Base-by-base conservation (phyloP, 2,113 vertebrate genomes). In the Lycaon pictus region DNA sequence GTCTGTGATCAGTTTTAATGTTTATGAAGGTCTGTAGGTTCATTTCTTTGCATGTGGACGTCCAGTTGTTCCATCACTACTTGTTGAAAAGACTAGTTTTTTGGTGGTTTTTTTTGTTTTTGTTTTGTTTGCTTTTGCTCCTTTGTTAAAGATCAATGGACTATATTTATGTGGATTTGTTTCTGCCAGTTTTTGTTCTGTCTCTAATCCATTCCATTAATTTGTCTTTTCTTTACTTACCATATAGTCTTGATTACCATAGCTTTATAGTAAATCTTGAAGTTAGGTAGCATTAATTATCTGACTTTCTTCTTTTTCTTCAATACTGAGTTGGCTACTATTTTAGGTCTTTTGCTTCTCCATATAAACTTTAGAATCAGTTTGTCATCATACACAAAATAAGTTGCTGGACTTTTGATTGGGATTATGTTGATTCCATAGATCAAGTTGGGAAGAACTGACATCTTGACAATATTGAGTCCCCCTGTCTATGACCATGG, bases 31-130 rank as follows among this genome's bases (percentile, higher is more conserved):
- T 89, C 56, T 76, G 7, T 90, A 22, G 56, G 37, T 20, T 90
- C 6, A 10, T 37, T 53, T 80, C 79, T 90, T 80, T 55, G 13
- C 29, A 5, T 74, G 56, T 62, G 37, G 27, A 29, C 55, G 9
- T 67, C 20, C 27, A 48, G 10, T 60, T 56, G 6, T 71, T 92
- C 35, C 29, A 48, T 27, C 62, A 71, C 19, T 71, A 23, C n/a
- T 71, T 71, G n/a, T 92, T 92, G 65, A 63, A 77, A 90, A 80
- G 51, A 71, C 20, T 58, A 53, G 56, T n/a, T 43, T 91, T 91
- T 67, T 37, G 22, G 43, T 43, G 63, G 56, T 25, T 43, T 91
- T 91, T 67, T 37, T 37, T 7, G 22, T 43, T 25, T 65, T 65
- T 16, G 7, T 71, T 58, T 35, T 60, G 25, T 58, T 69, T 69